phyloP scores from a whole-genome alignment of 2,797 vertebrate species.

The Sarcoramphus papa region DNA sequence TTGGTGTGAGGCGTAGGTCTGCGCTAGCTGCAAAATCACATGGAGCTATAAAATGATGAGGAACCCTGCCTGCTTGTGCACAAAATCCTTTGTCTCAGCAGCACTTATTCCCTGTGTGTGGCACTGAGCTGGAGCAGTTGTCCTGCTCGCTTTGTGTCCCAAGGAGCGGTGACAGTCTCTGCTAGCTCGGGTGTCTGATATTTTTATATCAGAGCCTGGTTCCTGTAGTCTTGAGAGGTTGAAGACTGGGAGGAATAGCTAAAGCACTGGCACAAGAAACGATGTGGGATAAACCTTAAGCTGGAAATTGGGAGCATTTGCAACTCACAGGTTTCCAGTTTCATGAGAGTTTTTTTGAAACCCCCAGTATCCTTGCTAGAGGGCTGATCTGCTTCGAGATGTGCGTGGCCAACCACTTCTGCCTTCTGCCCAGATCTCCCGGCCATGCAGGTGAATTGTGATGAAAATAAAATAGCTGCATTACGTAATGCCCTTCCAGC shows the following conservation, averaged over 20 bases:
- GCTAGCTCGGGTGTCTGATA: background rate
- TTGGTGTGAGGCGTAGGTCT: background rate
- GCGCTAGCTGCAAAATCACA: background rate
- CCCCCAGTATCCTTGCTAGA: background rate
- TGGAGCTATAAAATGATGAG: background rate
- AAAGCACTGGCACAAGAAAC: background rate
- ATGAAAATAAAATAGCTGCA: background rate
- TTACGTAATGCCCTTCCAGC: background rate
- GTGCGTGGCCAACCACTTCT: background rate
- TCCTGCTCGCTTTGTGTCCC: background rate
- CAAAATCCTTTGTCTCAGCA: background rate
- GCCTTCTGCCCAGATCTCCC: background rate
- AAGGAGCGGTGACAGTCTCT: background rate
- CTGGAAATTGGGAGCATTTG: background rate
- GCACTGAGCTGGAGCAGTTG: background rate
- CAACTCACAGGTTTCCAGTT: background rate
- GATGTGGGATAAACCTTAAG: background rate
- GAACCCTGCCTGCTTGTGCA: background rate
- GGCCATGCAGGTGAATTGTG: background rate
- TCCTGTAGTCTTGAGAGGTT: background rate
- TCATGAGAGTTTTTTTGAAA: background rate
- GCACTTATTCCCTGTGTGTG: fast-evolving
- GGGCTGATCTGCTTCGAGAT: background rate
- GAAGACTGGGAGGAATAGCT: background rate
- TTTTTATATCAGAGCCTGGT: background rate